phyloP scores from a whole-genome alignment of 2,888 invertebrate species.

The Drosophila anomalata region DNA sequence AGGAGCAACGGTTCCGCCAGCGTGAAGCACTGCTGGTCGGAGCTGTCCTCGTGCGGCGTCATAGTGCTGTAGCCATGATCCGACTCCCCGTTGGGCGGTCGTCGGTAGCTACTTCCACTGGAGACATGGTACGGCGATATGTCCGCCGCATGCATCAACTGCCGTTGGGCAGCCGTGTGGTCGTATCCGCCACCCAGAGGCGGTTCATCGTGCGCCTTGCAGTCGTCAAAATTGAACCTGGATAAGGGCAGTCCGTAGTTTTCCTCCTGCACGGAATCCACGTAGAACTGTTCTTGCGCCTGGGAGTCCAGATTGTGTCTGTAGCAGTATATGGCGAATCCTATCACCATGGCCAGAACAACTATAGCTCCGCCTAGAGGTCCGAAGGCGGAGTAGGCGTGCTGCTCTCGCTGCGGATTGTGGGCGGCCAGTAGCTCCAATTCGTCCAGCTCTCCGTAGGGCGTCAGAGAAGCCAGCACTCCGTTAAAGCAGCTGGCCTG shows the following conservation, averaged over 20 bases:
- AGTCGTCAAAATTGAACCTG: constrained; percentile 89
- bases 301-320: constrained; percentile 86
- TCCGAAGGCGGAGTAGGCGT: constrained; percentile 90
- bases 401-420: constrained; percentile 81
- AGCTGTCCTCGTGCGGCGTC: constrained; percentile 96
- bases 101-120: constrained; percentile 87
- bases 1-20: constrained; percentile 87
- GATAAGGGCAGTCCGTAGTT: constrained; percentile 89
- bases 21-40: constrained; percentile 92
- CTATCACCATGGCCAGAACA: constrained; percentile 91
- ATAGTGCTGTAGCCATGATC: constrained; percentile 98
- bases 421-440: constrained; percentile 80
- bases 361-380: constrained; percentile 94
- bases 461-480: constrained; percentile 91
- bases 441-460: constrained; percentile 86
- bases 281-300: constrained; percentile 84
- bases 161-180: constrained; percentile 84
- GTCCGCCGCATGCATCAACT: constrained; percentile 86
- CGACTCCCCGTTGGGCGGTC: constrained; percentile 88
- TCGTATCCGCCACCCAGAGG: constrained; percentile 81
- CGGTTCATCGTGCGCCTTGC: constrained; percentile 84
- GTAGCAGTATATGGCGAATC: constrained; percentile 93
- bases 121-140: constrained; percentile 95
- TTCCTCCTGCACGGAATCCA: constrained; percentile 85
- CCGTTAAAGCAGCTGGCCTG: constrained; percentile 94